These are phyloP conservation scores for Merodon equestris DNA, from an alignment of 2,888 invertebrate species.

Conservation along the genomic window DNA sequence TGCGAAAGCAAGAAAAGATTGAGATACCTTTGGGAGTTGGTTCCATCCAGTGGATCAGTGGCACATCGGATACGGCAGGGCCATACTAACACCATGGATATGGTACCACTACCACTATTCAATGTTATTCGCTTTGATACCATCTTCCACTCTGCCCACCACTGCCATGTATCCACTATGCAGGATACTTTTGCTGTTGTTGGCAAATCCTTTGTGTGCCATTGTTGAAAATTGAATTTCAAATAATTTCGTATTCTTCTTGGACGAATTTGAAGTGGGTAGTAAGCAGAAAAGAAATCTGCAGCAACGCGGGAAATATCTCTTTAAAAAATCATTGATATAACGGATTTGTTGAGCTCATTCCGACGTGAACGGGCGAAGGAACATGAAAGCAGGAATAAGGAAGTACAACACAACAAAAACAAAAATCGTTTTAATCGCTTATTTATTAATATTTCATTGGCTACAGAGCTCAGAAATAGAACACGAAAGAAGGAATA, in stretches of 20 bases:
- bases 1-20: conserved; percentile 54
- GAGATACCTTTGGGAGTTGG: conserved; percentile 54
- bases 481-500: too few species aligned
- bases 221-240: conserved; percentile 73
- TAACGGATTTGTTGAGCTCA: conserved; percentile 11
- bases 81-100: conserved; percentile 5
- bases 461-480: conserved; percentile 21
- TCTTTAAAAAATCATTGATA: conserved; percentile 38
- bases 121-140: conserved; percentile 28
- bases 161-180: background rate
- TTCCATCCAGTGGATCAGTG: conserved; percentile 35
- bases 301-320: conserved; percentile 29
- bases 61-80: background rate
- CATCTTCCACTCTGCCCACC: conserved; percentile 18
- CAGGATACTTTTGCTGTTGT: conserved; percentile 44
- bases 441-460: conserved; percentile 72
- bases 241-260: conserved; percentile 71
- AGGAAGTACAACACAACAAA: background rate
- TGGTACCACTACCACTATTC: conserved; percentile 13
- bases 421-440: conserved; percentile 68
- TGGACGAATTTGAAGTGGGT: conserved; percentile 47
- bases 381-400: background rate
- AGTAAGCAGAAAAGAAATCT: conserved; percentile 38
- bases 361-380: too few species aligned
- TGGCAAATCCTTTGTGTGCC: conserved; percentile 72